These are phyloP conservation scores for Limnothrissa miodon DNA, from an alignment of 2,113 vertebrate species.

Conservation along the genomic window DNA sequence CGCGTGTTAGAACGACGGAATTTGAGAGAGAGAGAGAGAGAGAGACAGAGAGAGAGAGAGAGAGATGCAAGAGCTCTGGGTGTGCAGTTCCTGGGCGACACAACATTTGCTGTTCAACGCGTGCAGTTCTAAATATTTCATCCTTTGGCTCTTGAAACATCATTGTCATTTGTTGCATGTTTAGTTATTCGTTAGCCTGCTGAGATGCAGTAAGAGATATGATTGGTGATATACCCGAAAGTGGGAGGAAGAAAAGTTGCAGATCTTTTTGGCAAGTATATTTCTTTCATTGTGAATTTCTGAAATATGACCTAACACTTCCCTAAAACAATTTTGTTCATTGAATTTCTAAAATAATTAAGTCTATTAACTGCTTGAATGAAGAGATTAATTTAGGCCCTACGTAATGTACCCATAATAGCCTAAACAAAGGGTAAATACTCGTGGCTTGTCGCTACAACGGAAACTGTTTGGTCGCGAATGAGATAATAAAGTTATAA, in stretches of 20 bases:
- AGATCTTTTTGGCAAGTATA: neutral
- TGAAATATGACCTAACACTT: neutral
- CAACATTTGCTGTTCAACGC: neutral
- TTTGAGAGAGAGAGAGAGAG: neutral
- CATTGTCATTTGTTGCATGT: neutral
- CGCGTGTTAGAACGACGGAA: neutral
- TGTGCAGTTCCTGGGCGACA: neutral
- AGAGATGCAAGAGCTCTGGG: neutral
- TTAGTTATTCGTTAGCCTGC: neutral
- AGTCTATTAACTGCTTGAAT: neutral
- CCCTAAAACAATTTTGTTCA: neutral
- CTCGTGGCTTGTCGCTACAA: neutral
- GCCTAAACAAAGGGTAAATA: neutral
- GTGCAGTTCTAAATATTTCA: neutral
- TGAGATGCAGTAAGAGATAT: conserved; percentile 15
- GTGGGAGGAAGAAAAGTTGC: neutral
- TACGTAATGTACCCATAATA: neutral
- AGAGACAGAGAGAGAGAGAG: neutral
- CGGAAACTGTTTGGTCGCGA: neutral
- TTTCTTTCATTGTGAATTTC: neutral
- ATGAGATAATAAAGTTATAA: too few relatives aligned
- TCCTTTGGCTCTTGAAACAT: neutral
- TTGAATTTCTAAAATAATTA: neutral
- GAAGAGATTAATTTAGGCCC: neutral
- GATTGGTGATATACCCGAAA: neutral